phyloP scores from a whole-genome alignment of 1,140 invertebrate genomes.

The Nebria ingens region DNA sequence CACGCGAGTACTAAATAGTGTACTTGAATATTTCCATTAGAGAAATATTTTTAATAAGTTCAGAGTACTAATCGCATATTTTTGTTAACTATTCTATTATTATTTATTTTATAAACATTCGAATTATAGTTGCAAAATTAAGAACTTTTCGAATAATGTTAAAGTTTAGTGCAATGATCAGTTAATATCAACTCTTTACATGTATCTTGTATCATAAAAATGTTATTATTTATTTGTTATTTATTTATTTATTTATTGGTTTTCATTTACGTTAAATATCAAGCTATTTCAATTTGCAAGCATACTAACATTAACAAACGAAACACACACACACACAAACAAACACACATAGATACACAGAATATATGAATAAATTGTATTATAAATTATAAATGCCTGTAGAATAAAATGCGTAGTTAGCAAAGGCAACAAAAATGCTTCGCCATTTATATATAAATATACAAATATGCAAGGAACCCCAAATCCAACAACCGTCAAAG shows the following conservation, averaged over 20 bases:
- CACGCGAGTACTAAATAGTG: no score
- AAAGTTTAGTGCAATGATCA: constrained; percentile 1
- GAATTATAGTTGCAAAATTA: no score
- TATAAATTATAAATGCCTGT: background rate
- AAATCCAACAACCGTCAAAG: background rate
- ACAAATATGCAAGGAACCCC: background rate
- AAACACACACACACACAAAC: background rate
- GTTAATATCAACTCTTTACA: background rate
- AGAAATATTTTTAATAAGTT: no score
- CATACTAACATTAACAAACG: background rate
- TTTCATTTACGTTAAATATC: background rate
- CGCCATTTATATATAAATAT: background rate
- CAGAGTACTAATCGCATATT: no score
- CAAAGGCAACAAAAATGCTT: no score
- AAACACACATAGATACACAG: background rate
- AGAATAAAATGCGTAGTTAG: background rate
- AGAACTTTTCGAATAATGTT: no score
- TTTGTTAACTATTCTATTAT: no score
- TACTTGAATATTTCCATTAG: no score
- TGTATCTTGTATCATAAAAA: background rate
- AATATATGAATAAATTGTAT: background rate
- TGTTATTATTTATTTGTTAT: constrained; percentile 4
- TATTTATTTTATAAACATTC: no score
- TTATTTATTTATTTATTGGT: constrained; percentile 3
- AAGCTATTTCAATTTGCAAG: background rate